Evolutionary conservation across 1,140 invertebrate genomes (phyloP).

Genomic region (Sogatella furcifera): DNA sequence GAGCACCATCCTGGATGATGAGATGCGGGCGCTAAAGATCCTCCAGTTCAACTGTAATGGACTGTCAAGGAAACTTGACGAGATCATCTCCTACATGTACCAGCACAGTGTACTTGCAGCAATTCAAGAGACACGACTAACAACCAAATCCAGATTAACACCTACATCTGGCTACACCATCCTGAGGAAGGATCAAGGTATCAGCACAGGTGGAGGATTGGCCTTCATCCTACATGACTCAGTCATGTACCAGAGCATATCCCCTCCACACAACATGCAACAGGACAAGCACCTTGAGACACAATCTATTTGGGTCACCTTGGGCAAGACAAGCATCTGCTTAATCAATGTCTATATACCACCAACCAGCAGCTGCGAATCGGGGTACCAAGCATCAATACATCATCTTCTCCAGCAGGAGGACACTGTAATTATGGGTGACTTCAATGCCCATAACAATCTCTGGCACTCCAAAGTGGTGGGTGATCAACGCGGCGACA

Average conservation of each 20-base stretch:
- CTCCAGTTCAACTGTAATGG: slow-evolving; percentile 6
- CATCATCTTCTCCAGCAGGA: neutral
- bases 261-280: neutral
- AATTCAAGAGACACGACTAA: no score
- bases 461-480: neutral
- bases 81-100: slow-evolving; percentile 2
- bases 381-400: neutral
- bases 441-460: neutral
- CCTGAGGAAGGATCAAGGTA: no score
- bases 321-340: no score
- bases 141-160: no score
- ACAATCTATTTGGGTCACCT: no score
- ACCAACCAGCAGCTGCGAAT: neutral
- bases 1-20: neutral
- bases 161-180: no score
- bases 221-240: slow-evolving; percentile 6
- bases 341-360: slow-evolving; percentile 3
- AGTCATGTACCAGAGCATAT: neutral
- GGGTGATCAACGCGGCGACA: neutral
- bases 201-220: neutral
- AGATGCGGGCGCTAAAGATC: neutral
- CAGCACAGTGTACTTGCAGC: neutral
- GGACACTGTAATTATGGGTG: neutral
- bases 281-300: no score
- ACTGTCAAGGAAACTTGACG: neutral